phyloP scores from a whole-genome alignment of 2,113 vertebrate genomes.

The Gambusia affinis region DNA sequence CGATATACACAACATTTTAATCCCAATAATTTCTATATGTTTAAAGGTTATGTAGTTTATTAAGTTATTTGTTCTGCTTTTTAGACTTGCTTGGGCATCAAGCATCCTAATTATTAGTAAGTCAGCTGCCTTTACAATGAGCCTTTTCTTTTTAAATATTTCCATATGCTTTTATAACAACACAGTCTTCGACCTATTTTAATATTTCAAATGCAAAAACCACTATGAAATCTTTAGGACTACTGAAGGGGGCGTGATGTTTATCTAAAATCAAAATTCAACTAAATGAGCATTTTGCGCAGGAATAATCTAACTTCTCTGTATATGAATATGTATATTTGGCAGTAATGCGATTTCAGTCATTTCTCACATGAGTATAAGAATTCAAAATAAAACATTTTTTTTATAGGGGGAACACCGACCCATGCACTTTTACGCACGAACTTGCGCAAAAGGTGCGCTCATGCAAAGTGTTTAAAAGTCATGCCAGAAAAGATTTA shows the following conservation, averaged over 20 bases:
- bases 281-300: neutral
- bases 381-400: neutral
- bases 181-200: neutral
- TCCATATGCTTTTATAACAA: neutral
- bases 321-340: no score
- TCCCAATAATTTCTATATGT: neutral
- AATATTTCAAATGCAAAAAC: neutral
- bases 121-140: neutral
- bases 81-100: neutral
- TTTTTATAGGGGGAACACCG: neutral
- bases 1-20: neutral
- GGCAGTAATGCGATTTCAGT: no score
- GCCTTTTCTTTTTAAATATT: neutral
- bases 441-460: neutral
- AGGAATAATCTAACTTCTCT: neutral
- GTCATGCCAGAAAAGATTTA: neutral
- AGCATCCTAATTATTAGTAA: neutral
- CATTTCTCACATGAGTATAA: neutral
- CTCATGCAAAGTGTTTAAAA: neutral
- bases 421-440: conserved; percentile 17
- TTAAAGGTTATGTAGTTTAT: neutral
- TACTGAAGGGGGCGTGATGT: neutral
- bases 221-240: neutral
- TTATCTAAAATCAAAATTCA: neutral
- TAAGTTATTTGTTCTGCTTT: neutral